Evolutionary conservation across 2,888 invertebrate genomes (phyloP), one percentile per base, ranked within the genome.

Genomic region (Perizoma flavofasciatum): DNA sequence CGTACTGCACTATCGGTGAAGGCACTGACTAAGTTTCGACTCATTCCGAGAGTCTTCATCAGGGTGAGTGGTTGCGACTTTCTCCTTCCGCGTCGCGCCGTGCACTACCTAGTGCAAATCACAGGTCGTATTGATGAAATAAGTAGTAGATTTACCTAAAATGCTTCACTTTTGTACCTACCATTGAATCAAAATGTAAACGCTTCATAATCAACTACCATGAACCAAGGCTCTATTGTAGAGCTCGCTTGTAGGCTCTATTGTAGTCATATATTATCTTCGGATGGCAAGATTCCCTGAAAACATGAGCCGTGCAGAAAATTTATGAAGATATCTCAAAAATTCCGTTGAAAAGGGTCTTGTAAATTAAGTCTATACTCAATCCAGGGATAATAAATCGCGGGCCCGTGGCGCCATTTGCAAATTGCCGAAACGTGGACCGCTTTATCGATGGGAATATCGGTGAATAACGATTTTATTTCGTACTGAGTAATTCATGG

Each of bases 381-480:
- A 45, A 58, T 58, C 58, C 55, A 57, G 57, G 66, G 70, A 65
- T 72, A 71, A 75, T 76, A 73, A 71, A 75, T 75, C 63, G 63
- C 49, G 34, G 61, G 67, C 67, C 68, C 70, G 63, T 51, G 57
- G 59, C 67, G 66, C 69, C 75, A 74, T 77, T 75, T 72, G 64
- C 71, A 74, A 76, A 77, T 75, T 74, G 69, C 73, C 65, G 67
- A 68, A 69, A 67, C 70, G 72, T 67, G 64, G 63, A 64, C 63
- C 63, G 50, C 54, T 63, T 62, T 71, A 69, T 66, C 61, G 49
- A 54, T 9, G 8, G 4, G 49, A 22, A 41, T 41, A 41, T n/a
- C 9, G 45, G 47, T 50, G 67, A 66, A 66, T 53, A 41, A 59
- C 65, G 62, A 58, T 67, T 70, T 67, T 66, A 63, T 57, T 53